Conservation (phyloP, 2,113 vertebrate genomes). For the Zosterops lateralis region DNA sequence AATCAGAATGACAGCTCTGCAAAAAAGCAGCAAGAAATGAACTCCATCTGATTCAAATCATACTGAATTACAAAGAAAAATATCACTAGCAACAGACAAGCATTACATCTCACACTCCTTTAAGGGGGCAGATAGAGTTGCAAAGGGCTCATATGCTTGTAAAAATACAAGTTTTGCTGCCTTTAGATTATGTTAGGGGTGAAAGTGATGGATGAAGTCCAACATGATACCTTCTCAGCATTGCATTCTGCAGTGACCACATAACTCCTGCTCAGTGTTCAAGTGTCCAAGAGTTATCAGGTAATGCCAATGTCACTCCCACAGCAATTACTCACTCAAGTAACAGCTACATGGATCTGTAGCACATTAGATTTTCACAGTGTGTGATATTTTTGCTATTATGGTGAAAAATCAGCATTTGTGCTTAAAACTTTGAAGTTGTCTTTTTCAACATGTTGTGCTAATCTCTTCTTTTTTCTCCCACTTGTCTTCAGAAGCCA, state of each 20-base stretch:
- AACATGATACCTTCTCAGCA: neutral
- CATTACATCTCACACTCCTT: neutral
- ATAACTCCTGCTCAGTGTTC: neutral
- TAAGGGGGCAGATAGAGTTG: neutral
- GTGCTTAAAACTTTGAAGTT: neutral
- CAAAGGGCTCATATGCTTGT: neutral
- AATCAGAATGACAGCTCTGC: slow-evolving; percentile 5
- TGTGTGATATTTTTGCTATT: slow-evolving; percentile 6
- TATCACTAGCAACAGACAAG: neutral
- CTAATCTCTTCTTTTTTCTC: neutral
- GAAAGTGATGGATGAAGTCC: neutral
- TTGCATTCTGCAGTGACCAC: neutral
- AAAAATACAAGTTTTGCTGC: neutral
- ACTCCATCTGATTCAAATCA: neutral
- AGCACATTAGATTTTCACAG: slow-evolving; percentile 7
- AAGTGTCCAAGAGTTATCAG: neutral
- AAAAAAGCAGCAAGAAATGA: neutral
- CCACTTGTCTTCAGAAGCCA: slow-evolving; percentile 27
- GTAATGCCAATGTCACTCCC: neutral
- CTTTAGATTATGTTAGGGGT: neutral
- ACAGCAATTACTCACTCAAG: neutral
- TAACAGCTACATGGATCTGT: neutral
- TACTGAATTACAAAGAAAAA: slow-evolving; percentile 24
- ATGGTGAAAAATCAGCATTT: neutral
- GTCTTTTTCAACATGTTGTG: neutral